Percentiles rank a stretch among this genome's conserved stretches.
Conservation (phyloP, 2,888 invertebrate species). For the Mythimna impura region DNA sequence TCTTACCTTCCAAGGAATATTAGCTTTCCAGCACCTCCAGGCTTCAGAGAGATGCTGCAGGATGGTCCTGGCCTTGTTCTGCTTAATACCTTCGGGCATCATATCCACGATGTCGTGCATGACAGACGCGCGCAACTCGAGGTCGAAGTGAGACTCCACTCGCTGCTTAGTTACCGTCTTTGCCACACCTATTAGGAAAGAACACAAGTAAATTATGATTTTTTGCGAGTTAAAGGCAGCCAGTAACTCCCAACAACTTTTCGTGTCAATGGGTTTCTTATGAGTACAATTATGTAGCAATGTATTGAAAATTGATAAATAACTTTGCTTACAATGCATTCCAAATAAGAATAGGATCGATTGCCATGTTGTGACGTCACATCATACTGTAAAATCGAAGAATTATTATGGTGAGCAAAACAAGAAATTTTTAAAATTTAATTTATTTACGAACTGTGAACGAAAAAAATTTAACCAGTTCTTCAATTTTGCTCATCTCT, state of each 20-base stretch:
- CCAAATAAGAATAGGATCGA: no score
- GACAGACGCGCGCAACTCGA: slow-evolving; percentile 98
- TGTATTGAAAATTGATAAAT: background rate
- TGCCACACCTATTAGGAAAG: slow-evolving; percentile 93
- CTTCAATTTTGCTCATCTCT: no score
- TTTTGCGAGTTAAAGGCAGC: background rate
- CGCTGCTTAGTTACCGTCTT: slow-evolving; percentile 99
- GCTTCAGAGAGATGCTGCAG: slow-evolving; percentile 99
- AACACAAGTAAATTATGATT: no score
- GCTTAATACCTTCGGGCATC: slow-evolving; percentile 99
- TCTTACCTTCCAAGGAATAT: slow-evolving; percentile 99
- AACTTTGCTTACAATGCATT: background rate
- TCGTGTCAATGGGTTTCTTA: background rate
- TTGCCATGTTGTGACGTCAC: no score
- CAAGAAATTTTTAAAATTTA: no score
- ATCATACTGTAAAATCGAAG: no score
- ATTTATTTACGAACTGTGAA: no score
- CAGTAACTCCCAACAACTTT: background rate
- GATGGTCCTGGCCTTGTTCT: slow-evolving; percentile 99
- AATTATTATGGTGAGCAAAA: no score
- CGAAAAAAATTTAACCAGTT: no score
- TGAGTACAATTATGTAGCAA: background rate
- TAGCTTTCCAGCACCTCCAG: slow-evolving; percentile 99
- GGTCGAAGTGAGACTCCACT: slow-evolving; percentile 99
- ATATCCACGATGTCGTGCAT: slow-evolving; percentile 99